phyloP scores from a whole-genome alignment of 2,113 vertebrate genomes.

The Crotalus viridis region DNA sequence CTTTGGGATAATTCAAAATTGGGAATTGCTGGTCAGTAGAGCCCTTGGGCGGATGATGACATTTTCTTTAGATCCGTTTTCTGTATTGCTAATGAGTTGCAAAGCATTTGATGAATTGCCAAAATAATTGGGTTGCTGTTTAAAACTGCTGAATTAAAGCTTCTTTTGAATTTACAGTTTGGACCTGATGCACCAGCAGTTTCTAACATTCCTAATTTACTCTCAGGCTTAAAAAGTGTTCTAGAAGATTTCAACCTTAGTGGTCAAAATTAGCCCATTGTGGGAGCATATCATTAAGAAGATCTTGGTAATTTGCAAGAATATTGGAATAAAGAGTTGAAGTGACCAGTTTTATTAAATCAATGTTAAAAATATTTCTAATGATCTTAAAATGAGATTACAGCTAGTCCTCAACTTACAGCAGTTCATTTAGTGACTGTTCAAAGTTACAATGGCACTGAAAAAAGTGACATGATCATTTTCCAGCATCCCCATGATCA shows the following conservation, averaged over 20 bases:
- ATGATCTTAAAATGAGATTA: not conserved
- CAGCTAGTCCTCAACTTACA: too few relatives aligned
- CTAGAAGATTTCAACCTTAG: not conserved
- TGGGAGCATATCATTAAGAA: not conserved
- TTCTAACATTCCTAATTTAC: not conserved
- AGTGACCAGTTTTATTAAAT: not conserved
- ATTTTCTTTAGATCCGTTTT: not conserved
- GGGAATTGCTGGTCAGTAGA: not conserved
- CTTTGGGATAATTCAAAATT: not conserved
- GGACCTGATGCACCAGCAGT: not conserved
- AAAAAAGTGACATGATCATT: too few relatives aligned
- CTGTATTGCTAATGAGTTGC: not conserved
- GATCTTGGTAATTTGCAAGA: not conserved
- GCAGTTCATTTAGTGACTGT: too few relatives aligned
- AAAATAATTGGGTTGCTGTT: not conserved
- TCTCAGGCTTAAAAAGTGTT: not conserved
- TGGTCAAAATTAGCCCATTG: not conserved
- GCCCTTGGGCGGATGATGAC: not conserved
- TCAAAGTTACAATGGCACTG: too few relatives aligned
- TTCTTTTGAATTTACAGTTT: not conserved
- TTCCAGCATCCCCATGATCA: too few relatives aligned
- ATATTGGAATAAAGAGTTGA: not conserved
- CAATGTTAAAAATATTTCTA: not conserved
- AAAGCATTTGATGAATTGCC: not conserved
- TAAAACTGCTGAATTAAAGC: not conserved